phyloP scores from a whole-genome alignment of 2,888 invertebrate genomes.

The Mellilla xanthometata region DNA sequence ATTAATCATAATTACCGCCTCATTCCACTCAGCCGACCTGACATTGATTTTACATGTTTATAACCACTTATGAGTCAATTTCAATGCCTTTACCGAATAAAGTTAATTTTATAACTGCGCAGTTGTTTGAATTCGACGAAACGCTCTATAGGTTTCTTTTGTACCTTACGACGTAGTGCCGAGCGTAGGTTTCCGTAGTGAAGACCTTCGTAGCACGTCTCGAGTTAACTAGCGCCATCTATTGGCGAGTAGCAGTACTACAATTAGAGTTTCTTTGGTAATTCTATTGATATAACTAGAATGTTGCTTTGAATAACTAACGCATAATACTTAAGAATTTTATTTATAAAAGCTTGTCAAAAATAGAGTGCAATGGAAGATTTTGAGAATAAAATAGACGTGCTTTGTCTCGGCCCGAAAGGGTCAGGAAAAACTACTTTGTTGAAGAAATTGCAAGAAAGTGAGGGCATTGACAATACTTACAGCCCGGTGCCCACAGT shows the following conservation, averaged over 20 bases:
- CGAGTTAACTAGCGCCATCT: slow-evolving; percentile 47
- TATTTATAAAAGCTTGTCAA: too few species aligned
- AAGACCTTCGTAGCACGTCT: background rate
- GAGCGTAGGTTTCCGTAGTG: background rate
- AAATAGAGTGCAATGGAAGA: slow-evolving; percentile 55
- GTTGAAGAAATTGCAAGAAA: slow-evolving; percentile 87
- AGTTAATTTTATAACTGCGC: slow-evolving; percentile 26
- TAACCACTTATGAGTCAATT: slow-evolving; percentile 23
- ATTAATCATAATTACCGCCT: slow-evolving; percentile 22
- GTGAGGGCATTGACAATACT: slow-evolving; percentile 87
- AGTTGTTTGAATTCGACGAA: slow-evolving; percentile 16
- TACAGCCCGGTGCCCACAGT: slow-evolving; percentile 91
- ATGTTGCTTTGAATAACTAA: background rate
- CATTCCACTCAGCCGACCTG: slow-evolving; percentile 16
- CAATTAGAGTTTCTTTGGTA: slow-evolving; percentile 24
- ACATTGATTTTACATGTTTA: slow-evolving; percentile 28
- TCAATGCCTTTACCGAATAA: slow-evolving; percentile 29
- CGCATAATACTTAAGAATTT: too few species aligned
- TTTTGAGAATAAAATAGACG: slow-evolving; percentile 62
- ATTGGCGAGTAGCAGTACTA: slow-evolving; percentile 46
- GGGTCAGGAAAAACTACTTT: slow-evolving; percentile 92
- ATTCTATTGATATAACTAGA: slow-evolving; percentile 37
- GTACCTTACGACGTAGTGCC: background rate
- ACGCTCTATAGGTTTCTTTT: background rate
- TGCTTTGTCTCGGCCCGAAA: slow-evolving; percentile 89